These are phyloP conservation scores for Melanocharis versteri DNA, from an alignment of 2,113 vertebrate genomes.

Conservation along the genomic window DNA sequence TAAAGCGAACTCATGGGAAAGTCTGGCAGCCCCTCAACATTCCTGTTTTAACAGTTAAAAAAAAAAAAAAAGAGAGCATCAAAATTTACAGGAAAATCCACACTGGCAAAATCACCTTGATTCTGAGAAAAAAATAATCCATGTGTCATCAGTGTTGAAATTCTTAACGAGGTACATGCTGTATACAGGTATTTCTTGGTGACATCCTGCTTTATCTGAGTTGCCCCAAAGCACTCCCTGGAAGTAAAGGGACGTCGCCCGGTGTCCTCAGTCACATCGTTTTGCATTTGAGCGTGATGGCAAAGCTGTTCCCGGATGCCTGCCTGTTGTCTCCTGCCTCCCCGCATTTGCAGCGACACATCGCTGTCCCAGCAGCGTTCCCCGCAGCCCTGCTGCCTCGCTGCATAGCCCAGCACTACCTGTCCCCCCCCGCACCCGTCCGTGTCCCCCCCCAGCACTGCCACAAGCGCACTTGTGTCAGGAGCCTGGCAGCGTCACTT, in stretches of 20 bases:
- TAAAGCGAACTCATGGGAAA: slow-evolving; percentile 29
- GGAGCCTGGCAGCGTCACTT: background rate
- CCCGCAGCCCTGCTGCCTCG: background rate
- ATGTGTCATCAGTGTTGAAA: background rate
- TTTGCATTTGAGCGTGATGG: background rate
- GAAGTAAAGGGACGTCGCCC: background rate
- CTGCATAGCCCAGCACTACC: background rate
- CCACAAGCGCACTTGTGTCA: background rate
- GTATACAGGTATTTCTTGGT: background rate
- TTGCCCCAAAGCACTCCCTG: background rate
- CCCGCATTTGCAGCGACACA: background rate
- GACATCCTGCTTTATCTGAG: background rate
- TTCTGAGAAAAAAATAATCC: background rate
- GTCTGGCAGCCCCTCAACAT: background rate
- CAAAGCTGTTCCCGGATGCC: background rate
- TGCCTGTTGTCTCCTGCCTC: background rate
- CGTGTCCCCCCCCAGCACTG: background rate
- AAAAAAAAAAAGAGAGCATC: background rate
- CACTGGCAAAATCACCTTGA: background rate
- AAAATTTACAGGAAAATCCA: background rate
- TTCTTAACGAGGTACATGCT: fast-evolving
- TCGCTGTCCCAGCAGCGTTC: background rate
- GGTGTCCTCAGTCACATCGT: background rate
- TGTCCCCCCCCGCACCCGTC: background rate
- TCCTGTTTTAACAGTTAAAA: background rate